phyloP scores from a whole-genome alignment of 2,888 invertebrate species.

The Congeria kusceri region DNA sequence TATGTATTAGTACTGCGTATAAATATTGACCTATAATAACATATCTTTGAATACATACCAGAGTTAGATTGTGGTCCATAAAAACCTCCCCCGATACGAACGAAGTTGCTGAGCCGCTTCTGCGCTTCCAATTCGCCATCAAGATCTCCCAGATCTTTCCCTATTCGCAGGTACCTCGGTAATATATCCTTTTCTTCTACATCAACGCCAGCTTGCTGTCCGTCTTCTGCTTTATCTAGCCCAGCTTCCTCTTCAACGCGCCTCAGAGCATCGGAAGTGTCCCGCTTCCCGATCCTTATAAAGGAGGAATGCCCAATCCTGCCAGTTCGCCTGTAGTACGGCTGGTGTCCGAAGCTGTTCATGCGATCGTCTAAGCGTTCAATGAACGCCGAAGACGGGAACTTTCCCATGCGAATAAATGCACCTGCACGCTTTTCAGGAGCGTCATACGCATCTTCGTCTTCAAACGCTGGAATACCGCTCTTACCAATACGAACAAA shows the following conservation, averaged over 20 bases:
- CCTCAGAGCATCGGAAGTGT: slow-evolving; percentile 51
- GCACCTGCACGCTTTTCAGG: slow-evolving; percentile 50
- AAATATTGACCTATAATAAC: too few relatives aligned
- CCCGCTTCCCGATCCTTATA: slow-evolving; percentile 68
- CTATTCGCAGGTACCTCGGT: slow-evolving; percentile 5
- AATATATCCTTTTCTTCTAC: neutral
- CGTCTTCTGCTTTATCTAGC: neutral
- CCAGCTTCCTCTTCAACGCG: slow-evolving; percentile 5
- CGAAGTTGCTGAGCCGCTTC: slow-evolving; percentile 38
- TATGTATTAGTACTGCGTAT: too few relatives aligned
- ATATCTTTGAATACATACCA: neutral
- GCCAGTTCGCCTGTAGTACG: slow-evolving; percentile 61
- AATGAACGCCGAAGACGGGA: slow-evolving; percentile 64
- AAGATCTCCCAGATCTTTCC: slow-evolving; percentile 10
- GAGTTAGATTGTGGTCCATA: neutral
- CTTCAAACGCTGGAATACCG: neutral
- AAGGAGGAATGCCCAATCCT: slow-evolving; percentile 68
- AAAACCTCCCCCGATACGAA: slow-evolving; percentile 31
- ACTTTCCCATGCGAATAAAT: slow-evolving; percentile 69
- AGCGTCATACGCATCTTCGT: neutral
- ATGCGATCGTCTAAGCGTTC: slow-evolving; percentile 55
- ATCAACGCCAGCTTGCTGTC: neutral
- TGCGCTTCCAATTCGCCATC: neutral
- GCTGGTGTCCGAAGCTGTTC: slow-evolving; percentile 39
- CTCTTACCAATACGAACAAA: slow-evolving; percentile 53